Base-by-base conservation (phyloP, 1,140 invertebrate genomes). In the Ridgeia piscesae region DNA sequence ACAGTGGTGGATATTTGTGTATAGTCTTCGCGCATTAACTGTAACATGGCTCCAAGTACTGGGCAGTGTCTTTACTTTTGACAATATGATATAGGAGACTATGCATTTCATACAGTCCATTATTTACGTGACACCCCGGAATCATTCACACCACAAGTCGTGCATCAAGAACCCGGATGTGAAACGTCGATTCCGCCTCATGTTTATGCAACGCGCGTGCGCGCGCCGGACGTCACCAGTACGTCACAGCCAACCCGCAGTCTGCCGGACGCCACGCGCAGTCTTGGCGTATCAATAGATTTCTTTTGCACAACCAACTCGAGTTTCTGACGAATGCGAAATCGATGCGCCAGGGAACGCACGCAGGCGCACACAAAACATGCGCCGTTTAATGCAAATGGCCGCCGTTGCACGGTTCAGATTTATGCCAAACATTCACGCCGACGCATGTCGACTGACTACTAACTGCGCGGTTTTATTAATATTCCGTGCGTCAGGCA, bases 401-500 rank as follows among this genome's bases (percentile, higher is more conserved):
- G 58, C 27, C 58, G 58, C 27, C 58, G 58, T 77, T 4, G 4
- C 11, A 9, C 58, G 58, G 14, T 77, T 77, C 58, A 77, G 58
- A 77, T 77, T 77, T 77, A 77, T 77, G 58, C 58, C 58, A 77
- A 77, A 77, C 58, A 21, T 77, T 77, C 58, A 77, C 14, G 58
- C 58, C 58, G 58, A 77, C 27, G 58, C 58, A 77, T 77, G 58
- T 77, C 58, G 27, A 77, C 58, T 21, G 58, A 77, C 58, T 77
- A 77, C 58, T 77, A 77, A 77, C 58, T 31, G 58, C 58, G 27
- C 58, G 58, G 27, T 77, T 77, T 77, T 77, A 77, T 77, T 77
- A 77, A 77, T 77, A 77, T 77, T 77, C 58, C 58, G 58, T 77
- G 58, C 58, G 58, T 77, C 58, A 50, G n/a, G n/a, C n/a, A n/a